Conservation (phyloP, 2,888 invertebrate species). For the Mimachlamys varia region DNA sequence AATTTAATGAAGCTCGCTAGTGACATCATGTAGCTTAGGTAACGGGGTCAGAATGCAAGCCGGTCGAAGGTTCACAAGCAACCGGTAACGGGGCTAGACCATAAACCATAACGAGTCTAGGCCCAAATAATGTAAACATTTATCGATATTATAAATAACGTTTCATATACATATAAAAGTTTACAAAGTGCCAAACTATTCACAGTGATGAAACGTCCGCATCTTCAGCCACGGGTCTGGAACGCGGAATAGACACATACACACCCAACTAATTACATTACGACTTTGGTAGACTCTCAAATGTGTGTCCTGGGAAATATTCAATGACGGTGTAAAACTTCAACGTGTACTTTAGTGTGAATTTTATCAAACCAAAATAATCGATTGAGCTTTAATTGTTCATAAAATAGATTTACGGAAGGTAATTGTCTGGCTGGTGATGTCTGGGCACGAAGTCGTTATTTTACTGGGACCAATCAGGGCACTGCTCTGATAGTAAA, state of each 20-base stretch:
- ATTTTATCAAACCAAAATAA: not conserved
- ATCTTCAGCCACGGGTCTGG: not conserved
- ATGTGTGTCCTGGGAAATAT: not conserved
- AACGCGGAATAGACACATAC: not conserved
- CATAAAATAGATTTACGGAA: not conserved
- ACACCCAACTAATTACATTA: not conserved
- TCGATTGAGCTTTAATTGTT: not conserved
- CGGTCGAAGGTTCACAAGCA: too few species aligned
- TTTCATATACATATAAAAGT: not conserved
- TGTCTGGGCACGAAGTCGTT: not conserved
- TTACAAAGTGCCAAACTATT: not conserved
- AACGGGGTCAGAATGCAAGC: too few species aligned
- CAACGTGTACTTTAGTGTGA: not conserved
- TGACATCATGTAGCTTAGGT: too few species aligned
- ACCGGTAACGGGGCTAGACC: too few species aligned
- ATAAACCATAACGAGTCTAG: too few species aligned
- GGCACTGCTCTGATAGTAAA: not conserved
- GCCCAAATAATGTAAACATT: too few species aligned
- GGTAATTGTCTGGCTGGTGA: not conserved
- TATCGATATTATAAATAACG: too few species aligned
- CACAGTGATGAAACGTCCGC: not conserved
- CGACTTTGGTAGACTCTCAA: not conserved
- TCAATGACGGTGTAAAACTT: not conserved
- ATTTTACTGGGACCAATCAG: not conserved
- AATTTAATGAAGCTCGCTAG: too few species aligned